Percentiles rank a stretch among this genome's conserved stretches.
Conservation (phyloP, 2,797 vertebrate species). For the Falco rusticolus region DNA sequence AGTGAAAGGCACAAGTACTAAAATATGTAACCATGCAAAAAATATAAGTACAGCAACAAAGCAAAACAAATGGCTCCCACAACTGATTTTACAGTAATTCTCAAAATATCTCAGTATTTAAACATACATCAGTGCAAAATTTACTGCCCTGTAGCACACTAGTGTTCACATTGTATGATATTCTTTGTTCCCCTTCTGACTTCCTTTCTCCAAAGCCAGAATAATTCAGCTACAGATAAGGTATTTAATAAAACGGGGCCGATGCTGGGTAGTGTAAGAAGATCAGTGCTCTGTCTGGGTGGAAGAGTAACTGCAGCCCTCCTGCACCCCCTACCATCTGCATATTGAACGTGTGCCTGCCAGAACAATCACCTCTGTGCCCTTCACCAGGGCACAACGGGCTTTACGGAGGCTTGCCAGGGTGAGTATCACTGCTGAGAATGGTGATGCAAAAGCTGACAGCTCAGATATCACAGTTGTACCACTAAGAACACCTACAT, state of each 20-base stretch:
- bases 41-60: conserved; percentile 51
- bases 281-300: not conserved
- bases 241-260: not conserved
- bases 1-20: conserved; percentile 78
- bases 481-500: not conserved
- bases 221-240: not conserved
- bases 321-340: not conserved
- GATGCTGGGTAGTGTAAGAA: not conserved
- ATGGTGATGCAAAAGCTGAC: not conserved
- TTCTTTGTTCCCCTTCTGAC: not conserved
- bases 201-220: not conserved
- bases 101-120: conserved; percentile 47
- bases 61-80: conserved; percentile 65
- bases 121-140: conserved; percentile 55
- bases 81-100: conserved; percentile 45
- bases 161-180: not conserved
- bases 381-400: accelerated
- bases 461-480: not conserved
- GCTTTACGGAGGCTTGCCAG: not conserved
- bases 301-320: not conserved
- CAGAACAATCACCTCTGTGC: not conserved
- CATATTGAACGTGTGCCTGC: accelerated
- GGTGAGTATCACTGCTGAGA: not conserved
- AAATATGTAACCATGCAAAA: conserved; percentile 74
- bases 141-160: conserved; percentile 12